Evolutionary conservation across 2,888 invertebrate genomes (phyloP).

Genomic region (Torymus auratus): DNA sequence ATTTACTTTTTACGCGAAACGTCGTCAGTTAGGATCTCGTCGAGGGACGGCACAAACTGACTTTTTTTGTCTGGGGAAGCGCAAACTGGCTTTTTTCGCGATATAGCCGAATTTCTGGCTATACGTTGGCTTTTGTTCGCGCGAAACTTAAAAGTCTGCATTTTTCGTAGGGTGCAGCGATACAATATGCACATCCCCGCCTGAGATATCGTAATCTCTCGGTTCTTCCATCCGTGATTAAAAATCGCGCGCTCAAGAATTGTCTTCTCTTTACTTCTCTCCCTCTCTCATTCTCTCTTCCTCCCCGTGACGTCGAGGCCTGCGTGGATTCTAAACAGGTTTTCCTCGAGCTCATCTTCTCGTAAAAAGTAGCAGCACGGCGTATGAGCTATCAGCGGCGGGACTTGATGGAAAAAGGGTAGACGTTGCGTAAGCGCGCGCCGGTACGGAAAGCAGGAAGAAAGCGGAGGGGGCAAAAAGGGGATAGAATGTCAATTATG

Average conservation of each 20-base stretch:
- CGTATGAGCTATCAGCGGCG: constrained; percentile 31
- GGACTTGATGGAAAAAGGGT: constrained; percentile 10
- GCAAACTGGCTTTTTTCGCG: too few relatives aligned
- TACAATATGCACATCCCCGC: constrained; percentile 7
- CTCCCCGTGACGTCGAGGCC: constrained; percentile 11
- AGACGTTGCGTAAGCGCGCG: neutral
- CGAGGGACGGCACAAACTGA: too few relatives aligned
- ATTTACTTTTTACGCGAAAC: too few relatives aligned
- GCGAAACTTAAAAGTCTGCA: too few relatives aligned
- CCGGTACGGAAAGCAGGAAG: constrained; percentile 20
- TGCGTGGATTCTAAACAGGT: constrained; percentile 51
- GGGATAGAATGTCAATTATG: constrained; percentile 50
- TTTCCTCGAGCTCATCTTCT: constrained; percentile 18
- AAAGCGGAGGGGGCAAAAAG: constrained; percentile 27
- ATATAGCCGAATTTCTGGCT: too few relatives aligned
- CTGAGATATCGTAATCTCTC: neutral
- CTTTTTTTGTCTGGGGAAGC: too few relatives aligned
- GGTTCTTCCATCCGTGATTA: constrained; percentile 46
- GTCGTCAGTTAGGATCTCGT: too few relatives aligned
- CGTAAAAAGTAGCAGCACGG: constrained; percentile 27
- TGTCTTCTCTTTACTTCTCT: neutral
- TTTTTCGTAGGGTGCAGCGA: too few relatives aligned
- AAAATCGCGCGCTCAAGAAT: constrained; percentile 47
- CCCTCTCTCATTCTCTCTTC: too few relatives aligned
- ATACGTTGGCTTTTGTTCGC: too few relatives aligned